These are phyloP conservation scores for Clarias magur DNA, from an alignment of 2,113 vertebrate genomes.

Conservation along the genomic window DNA sequence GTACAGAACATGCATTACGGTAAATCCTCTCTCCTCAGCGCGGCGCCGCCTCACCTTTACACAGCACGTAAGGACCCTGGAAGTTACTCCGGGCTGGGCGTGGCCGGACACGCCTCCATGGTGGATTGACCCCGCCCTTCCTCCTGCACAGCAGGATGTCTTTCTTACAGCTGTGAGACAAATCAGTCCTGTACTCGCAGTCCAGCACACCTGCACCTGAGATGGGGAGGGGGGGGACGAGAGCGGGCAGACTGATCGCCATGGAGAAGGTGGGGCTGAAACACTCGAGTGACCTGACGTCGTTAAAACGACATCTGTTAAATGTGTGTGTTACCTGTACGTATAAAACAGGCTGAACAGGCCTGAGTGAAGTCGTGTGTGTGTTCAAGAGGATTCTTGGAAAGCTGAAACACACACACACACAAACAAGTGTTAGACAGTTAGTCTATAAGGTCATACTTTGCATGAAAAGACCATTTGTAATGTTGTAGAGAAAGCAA, in stretches of 20 bases:
- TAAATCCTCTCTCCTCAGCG: not conserved
- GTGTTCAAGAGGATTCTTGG: conserved; percentile 81
- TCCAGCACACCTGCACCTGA: conserved; percentile 81
- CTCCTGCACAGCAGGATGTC: conserved; percentile 83
- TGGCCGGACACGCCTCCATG: conserved; percentile 87
- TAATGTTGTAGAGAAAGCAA: not conserved
- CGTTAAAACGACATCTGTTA: not conserved
- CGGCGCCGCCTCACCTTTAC: conserved; percentile 77
- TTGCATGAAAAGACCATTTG: not conserved
- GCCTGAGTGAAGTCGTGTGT: conserved; percentile 91
- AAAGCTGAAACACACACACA: conserved; percentile 64
- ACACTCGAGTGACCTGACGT: not conserved
- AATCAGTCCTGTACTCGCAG: conserved; percentile 82
- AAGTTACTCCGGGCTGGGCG: conserved; percentile 83
- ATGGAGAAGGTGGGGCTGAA: not conserved
- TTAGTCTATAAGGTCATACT: not conserved
- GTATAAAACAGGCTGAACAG: conserved; percentile 82
- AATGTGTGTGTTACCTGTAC: conserved; percentile 36
- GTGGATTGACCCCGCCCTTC: conserved; percentile 69
- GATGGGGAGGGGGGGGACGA: not conserved
- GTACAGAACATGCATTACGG: not conserved
- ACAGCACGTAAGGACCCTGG: conserved; percentile 84
- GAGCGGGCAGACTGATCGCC: not conserved
- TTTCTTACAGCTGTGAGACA: conserved; percentile 84
- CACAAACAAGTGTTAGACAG: not conserved